Percentiles rank a stretch among this genome's conserved stretches.
Conservation (phyloP, 2,888 invertebrate genomes). For the Nymphalis polychloros region DNA sequence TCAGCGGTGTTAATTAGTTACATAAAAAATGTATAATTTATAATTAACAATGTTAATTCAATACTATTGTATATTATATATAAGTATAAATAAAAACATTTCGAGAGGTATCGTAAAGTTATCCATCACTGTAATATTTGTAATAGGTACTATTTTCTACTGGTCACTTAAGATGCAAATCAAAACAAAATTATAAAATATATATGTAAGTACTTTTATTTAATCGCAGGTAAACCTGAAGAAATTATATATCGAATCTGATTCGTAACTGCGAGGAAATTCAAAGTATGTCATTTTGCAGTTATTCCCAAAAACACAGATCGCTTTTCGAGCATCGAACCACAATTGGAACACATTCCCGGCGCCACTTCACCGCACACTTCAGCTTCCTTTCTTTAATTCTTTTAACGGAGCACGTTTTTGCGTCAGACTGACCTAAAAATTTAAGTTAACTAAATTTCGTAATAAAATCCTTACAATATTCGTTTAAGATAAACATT, state of each 20-base stretch:
- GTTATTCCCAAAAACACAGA: constrained; percentile 34
- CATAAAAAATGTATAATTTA: no score
- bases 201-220: no score
- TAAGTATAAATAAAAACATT: no score
- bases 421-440: constrained; percentile 50
- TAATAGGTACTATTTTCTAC: no score
- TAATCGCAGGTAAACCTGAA: no score
- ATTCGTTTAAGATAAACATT: not conserved
- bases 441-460: constrained; percentile 45
- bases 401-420: constrained; percentile 55
- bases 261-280: not conserved
- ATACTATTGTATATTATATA: no score
- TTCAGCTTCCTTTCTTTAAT: constrained; percentile 60
- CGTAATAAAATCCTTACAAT: constrained; percentile 11
- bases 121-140: no score
- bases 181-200: no score
- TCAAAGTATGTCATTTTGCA: constrained; percentile 29
- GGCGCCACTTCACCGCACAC: constrained; percentile 51
- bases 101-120: no score
- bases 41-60: no score
- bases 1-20: not conserved
- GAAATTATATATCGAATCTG: not conserved
- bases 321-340: constrained; percentile 51
- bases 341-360: constrained; percentile 63
- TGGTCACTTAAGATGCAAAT: no score